phyloP scores from a whole-genome alignment of 2,113 vertebrate genomes.

The Peromyscus maniculatus region DNA sequence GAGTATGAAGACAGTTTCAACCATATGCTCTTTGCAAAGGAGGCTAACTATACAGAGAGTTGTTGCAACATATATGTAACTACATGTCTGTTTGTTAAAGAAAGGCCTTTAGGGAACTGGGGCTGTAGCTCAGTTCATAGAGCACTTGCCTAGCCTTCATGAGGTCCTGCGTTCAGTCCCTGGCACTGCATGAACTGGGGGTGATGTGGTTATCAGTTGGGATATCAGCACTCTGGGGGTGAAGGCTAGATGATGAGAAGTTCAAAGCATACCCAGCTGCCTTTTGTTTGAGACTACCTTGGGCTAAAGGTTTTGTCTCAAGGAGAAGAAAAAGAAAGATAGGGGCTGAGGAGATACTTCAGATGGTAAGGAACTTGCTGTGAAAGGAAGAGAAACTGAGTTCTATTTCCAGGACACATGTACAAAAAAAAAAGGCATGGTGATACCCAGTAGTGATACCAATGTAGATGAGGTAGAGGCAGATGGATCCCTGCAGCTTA shows the following conservation, averaged over 20 bases:
- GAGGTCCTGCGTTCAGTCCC: neutral
- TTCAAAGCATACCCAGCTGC: neutral
- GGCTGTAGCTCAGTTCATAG: neutral
- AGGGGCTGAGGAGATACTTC: neutral
- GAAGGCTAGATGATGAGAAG: neutral
- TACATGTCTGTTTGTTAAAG: neutral
- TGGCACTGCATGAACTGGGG: neutral
- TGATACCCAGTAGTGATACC: neutral
- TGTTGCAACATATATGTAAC: neutral
- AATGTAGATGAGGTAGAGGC: neutral
- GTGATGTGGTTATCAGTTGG: neutral
- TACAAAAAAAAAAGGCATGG: neutral
- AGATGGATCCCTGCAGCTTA: neutral
- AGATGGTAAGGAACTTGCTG: neutral
- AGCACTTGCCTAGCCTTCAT: neutral
- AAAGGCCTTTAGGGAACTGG: neutral
- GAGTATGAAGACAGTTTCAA: neutral
- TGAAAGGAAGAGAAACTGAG: neutral
- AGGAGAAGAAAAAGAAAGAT: neutral
- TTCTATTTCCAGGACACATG: neutral
- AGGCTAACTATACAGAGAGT: neutral
- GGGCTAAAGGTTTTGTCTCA: neutral
- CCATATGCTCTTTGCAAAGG: neutral
- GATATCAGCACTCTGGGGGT: neutral
- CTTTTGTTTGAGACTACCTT: neutral